phyloP scores from a whole-genome alignment of 2,113 vertebrate genomes.

The Puntigrus tetrazona region DNA sequence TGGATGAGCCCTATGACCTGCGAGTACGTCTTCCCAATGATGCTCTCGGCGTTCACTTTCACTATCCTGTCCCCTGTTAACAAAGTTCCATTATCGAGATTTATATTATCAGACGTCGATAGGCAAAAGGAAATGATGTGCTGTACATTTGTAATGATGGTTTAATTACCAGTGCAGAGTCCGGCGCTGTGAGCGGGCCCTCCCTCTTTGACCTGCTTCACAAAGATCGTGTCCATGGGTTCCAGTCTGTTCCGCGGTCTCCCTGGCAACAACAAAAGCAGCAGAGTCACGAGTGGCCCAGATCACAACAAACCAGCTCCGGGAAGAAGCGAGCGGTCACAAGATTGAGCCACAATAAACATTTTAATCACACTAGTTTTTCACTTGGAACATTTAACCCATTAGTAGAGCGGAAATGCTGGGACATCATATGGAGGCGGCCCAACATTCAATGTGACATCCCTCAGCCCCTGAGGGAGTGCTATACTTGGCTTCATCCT shows the following conservation, averaged over 20 bases:
- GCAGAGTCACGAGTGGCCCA: slow-evolving; percentile 29
- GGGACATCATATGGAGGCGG: not conserved
- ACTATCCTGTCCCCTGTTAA: slow-evolving; percentile 91
- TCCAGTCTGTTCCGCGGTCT: slow-evolving; percentile 88
- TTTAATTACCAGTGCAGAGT: slow-evolving; percentile 88
- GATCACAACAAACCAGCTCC: slow-evolving; percentile 11
- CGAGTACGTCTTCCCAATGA: slow-evolving; percentile 97
- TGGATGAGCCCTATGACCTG: slow-evolving; percentile 98
- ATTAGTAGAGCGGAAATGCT: not conserved
- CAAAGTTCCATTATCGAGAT: not conserved
- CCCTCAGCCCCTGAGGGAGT: not conserved
- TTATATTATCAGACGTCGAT: not conserved
- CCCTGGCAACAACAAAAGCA: slow-evolving; percentile 71
- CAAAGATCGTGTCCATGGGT: slow-evolving; percentile 98
- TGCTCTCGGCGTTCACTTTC: slow-evolving; percentile 96
- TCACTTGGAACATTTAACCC: not conserved
- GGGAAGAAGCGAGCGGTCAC: slow-evolving; percentile 22
- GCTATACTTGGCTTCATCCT: slow-evolving; percentile 8
- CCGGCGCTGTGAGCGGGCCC: slow-evolving; percentile 91
- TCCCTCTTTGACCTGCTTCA: slow-evolving; percentile 96
- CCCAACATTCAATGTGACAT: slow-evolving; percentile 19
- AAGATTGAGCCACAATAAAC: not conserved
- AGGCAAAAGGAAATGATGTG: not conserved
- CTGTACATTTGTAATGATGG: slow-evolving; percentile 9
- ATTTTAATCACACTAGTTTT: slow-evolving; percentile 5